Evolutionary conservation across 2,113 vertebrate species (phyloP), one percentile per base, ranked within the genome.

Genomic region (Silurus asotus): DNA sequence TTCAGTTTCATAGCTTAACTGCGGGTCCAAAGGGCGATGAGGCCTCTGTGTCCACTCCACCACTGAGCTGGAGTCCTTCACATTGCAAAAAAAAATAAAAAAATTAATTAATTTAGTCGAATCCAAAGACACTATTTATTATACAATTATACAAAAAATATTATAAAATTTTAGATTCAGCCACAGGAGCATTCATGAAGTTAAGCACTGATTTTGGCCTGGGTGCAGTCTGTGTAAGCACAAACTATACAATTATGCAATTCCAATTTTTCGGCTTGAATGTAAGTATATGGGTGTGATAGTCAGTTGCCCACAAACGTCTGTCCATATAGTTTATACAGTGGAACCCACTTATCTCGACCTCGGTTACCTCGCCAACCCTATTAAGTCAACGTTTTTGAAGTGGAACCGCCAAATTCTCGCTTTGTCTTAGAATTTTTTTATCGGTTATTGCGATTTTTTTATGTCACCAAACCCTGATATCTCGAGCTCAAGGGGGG

Each of bases 51-150:
- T 95, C 97, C 98, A 98, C 82, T 97, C 96, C 87, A 99, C 94
- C 87, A 99, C 98, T 13, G 98, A 99, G 86, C 97, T 99, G 80
- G 98, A 98, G 93, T 99, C 98, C 98, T 99, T 91, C 23, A 3
- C 1, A 82, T 64, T 51, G 25, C 10, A 56, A 72, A 77, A 67
- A 5, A 80, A 17, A 15, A 69, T n/a, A 62, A 15, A 76, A 17
- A 79, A 55, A 56, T 15, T 28, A 84, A 83, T 23, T 14, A 5
- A 23, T 5, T 9, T 56, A 48, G 3, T 56, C 17, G 48, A 25
- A 0, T 45, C 7, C 17, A 84, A 78, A 51, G 4, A n/a, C 20
- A 37, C 28, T 37, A 37, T 13, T 51, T 51, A 56, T 56, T 56
- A 77, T 28, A 77, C 53, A 77, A 6, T 37, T 37, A 37, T 37